A percentile compares a stretch with the other conserved stretches of the same genome.
phyloP scores from a whole-genome alignment of 64 coral and sea anemone genomes.

The Porites australiensis region DNA sequence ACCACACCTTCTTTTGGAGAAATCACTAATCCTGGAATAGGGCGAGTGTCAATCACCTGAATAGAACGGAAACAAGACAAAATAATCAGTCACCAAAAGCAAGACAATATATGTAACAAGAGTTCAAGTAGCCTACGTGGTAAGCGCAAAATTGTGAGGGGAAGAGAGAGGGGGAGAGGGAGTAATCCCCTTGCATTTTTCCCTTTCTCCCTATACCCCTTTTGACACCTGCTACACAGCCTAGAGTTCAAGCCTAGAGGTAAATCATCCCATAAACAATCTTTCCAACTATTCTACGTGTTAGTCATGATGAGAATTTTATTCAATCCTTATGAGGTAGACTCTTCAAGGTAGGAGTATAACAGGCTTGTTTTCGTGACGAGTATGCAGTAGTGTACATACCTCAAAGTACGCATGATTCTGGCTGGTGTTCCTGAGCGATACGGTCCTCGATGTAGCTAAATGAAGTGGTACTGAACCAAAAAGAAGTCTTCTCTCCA shows the following conservation, averaged over 20 bases:
- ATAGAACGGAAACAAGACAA: not conserved
- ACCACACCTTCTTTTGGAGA: conserved; percentile 93
- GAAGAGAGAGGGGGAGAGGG: too few relatives aligned
- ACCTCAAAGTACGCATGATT: conserved; percentile 99
- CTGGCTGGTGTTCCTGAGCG: conserved; percentile 84
- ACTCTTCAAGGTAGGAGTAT: not conserved
- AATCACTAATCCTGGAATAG: conserved; percentile 87
- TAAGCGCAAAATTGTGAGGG: too few relatives aligned
- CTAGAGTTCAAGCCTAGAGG: too few relatives aligned
- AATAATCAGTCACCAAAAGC: too few relatives aligned
- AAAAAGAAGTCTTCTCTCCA: conserved; percentile 95
- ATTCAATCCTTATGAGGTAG: too few relatives aligned
- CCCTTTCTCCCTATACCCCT: too few relatives aligned
- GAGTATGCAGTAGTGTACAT: not conserved
- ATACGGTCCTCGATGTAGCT: conserved; percentile 81
- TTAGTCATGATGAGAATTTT: too few relatives aligned
- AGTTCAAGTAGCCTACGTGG: not conserved
- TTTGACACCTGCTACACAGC: too few relatives aligned
- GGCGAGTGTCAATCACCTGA: conserved; percentile 84
- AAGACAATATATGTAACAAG: too few relatives aligned
- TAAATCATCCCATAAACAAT: too few relatives aligned
- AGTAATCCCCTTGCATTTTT: too few relatives aligned
- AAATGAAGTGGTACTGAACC: conserved; percentile 92
- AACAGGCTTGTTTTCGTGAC: not conserved
- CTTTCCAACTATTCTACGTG: too few relatives aligned